Conservation (phyloP, 2,113 vertebrate genomes). For the Centropus bengalensis region DNA sequence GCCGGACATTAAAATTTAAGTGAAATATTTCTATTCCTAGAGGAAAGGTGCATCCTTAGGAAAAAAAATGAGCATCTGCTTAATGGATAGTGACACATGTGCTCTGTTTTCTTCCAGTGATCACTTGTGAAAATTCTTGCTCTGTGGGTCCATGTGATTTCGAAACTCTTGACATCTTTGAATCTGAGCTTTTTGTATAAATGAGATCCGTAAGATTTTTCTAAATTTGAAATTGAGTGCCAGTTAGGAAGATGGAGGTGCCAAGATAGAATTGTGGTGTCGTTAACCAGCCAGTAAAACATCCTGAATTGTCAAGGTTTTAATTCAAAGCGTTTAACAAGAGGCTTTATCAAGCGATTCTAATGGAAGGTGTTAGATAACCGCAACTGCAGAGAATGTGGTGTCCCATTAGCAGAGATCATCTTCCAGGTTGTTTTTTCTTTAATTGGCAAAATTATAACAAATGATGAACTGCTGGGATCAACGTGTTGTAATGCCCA, state of each 20-base stretch:
- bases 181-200: not conserved
- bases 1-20: not conserved
- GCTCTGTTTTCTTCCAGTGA: not conserved
- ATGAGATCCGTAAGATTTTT: not conserved
- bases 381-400: not conserved
- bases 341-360: not conserved
- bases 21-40: not conserved
- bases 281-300: not conserved
- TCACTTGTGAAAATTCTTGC: not conserved
- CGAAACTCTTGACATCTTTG: not conserved
- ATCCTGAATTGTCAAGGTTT: not conserved
- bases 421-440: not conserved
- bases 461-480: not conserved
- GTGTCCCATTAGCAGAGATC: not conserved
- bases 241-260: not conserved
- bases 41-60: not conserved
- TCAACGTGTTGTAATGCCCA: conserved; percentile 16
- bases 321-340: not conserved
- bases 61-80: not conserved
- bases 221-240: not conserved
- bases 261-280: not conserved
- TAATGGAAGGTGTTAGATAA: not conserved
- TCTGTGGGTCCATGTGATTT: not conserved
- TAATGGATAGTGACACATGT: not conserved
- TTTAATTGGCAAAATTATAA: conserved; percentile 14